Base-by-base conservation (phyloP, 2,888 invertebrate species). In the Tuberolachnus salignus region DNA sequence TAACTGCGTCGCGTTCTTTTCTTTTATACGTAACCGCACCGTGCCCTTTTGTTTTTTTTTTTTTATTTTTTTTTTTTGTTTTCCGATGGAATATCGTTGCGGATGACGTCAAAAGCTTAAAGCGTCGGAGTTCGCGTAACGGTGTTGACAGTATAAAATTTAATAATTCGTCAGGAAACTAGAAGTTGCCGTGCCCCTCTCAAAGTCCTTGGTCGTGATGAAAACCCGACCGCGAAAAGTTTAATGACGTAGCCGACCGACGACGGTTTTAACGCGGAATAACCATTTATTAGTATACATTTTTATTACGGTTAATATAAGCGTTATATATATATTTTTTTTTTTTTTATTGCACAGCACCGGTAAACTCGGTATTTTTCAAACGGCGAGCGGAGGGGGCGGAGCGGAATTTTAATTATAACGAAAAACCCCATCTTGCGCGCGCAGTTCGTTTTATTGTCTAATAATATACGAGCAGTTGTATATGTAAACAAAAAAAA, bases 91-190 rank as follows among this genome's bases (percentile, higher is more conserved):
- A 69, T 55, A 69, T 55, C 21, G 55, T 55, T 26, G 26, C 14
- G 42, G 53, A 69, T 53, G 53, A 53, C 55, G 53, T 69, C 42
- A 55, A 69, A 55, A 55, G 53, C 53, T 42, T 34, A 69, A n/a
- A 3, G 42, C 53, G 55, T 21, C 4, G 21, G 3, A 21, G 21
- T 55, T 69, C 21, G 42, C n/a, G 34, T 4, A 42, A 69, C n/a
- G 19, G 23, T 42, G 53, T 3, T 55, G 69, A 69, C 69, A 55
- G 69, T 55, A 21, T 34, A 34, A 69, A 55, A 69, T 34, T 34
- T 34, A 34, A 4, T 34, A 57, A 44, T 71, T 26, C 71, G 71
- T 71, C 59, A 59, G 23, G 26, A 71, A 46, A 71, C 26, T 59
- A 23, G 46, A 46, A 26, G 13, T 14, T 21, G 16, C 53, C 51